A percentile compares a stretch with the other conserved stretches of the same genome.
phyloP scores from a whole-genome alignment of 2,113 vertebrate genomes.

The Taurulus bubalis region DNA sequence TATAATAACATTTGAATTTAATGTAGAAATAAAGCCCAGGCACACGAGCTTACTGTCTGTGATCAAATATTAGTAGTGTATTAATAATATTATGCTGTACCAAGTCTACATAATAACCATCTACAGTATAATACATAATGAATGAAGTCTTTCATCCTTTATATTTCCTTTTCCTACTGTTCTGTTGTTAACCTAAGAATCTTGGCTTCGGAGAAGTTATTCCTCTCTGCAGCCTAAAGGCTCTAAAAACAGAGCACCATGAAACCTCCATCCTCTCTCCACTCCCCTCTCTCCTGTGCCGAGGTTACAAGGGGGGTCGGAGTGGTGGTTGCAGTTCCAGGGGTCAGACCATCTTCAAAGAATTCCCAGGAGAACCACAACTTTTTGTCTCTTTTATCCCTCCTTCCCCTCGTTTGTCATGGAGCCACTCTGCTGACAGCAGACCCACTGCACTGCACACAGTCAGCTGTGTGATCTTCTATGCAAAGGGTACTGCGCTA shows the following conservation, averaged over 20 bases:
- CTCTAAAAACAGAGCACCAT: constrained; percentile 33
- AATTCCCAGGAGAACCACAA: constrained; percentile 49
- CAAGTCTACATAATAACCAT: constrained; percentile 23
- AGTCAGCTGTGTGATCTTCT: constrained; percentile 32
- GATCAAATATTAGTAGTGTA: constrained; percentile 27
- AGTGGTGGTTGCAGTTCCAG: constrained; percentile 13
- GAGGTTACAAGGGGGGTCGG: constrained; percentile 13
- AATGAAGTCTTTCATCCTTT: constrained; percentile 17
- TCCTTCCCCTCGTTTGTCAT: constrained; percentile 72
- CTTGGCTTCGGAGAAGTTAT: constrained; percentile 33
- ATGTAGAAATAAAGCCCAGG: background rate
- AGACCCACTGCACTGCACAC: constrained; percentile 48
- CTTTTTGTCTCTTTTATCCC: constrained; percentile 44
- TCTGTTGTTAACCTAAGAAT: constrained; percentile 17
- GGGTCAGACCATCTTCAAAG: constrained; percentile 54
- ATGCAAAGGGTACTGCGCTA: background rate
- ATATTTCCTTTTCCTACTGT: constrained; percentile 11
- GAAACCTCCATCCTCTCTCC: constrained; percentile 12
- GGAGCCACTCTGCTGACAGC: constrained; percentile 58
- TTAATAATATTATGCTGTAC: constrained; percentile 2
- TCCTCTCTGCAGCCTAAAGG: constrained; percentile 14
- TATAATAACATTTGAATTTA: background rate
- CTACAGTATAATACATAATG: constrained; percentile 19
- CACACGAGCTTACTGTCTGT: background rate
- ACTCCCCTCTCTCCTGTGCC: background rate